Evolutionary conservation across 1,140 invertebrate genomes (phyloP), one percentile per base, ranked within the genome.

Genomic region (Hyphantria cunea): DNA sequence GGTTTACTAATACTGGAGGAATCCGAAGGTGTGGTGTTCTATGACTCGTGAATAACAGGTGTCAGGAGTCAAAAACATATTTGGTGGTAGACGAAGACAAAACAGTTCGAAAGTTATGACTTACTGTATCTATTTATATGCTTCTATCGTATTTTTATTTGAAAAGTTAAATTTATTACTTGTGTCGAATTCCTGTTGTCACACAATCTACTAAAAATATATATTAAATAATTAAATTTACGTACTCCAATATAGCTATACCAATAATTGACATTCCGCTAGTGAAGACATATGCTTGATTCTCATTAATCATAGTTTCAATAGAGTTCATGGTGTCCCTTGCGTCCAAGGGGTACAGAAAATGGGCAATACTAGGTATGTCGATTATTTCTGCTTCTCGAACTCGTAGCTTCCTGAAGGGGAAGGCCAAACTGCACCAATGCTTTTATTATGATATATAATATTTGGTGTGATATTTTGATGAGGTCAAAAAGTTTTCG

Each of bases 211-310:
- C 10, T 13, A 48, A 37, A 25, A 11, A 41, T 37, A 13, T 13
- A 10, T 13, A 12, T 52, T 42, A 31, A 4, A 0, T 8, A 6
- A 10, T 12, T 37, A 8, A 51, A 12, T 17, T 13, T 37, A 68
- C 85, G 74, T 61, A 89, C 86, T 87, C 82, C 13, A 86, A 58
- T 54, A 89, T 78, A 6, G 72, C 83, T 41, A 87, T 48, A 0
- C 86, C 86, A 7, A 89, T 53, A 6, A 89, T 45, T 14, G 69
- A 55, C 6, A 72, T 53, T 5, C 78, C 85, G 50, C 88, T 91
- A 3, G 88, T 51, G 15, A 92, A 84, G 0, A 92, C 81, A 59
- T 85, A 92, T 33, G 80, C 78, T 11, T 72, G 47, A 9, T 80
- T 71, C 12, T 79, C 51, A 52, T 75, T 75, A 6, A 85, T 72